phyloP scores from a whole-genome alignment of 2,113 vertebrate species.

The Eudyptes chrysolophus region DNA sequence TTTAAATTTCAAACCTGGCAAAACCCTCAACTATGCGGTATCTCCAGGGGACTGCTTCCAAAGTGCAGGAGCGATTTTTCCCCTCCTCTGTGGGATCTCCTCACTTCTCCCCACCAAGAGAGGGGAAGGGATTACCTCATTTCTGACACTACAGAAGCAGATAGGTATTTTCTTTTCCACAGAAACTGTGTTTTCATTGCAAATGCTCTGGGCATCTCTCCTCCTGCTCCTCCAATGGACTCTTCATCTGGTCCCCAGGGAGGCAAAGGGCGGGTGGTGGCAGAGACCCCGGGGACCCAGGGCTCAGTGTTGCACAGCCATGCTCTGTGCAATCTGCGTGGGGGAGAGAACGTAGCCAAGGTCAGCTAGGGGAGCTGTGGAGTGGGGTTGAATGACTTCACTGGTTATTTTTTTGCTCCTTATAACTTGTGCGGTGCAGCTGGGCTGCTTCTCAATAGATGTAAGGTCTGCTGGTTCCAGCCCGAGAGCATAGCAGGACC shows the following conservation, averaged over 20 bases:
- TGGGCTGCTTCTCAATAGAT: neutral
- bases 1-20: neutral
- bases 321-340: accelerated
- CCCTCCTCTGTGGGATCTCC: neutral
- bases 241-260: neutral
- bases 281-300: neutral
- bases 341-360: accelerated
- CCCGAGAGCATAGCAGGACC: neutral
- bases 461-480: neutral
- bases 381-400: neutral
- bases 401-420: neutral
- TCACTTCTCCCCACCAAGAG: neutral
- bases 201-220: neutral
- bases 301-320: accelerated
- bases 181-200: neutral
- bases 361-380: accelerated
- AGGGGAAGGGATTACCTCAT: neutral
- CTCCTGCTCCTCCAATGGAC: accelerated
- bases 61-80: neutral
- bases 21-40: accelerated
- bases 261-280: accelerated
- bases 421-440: neutral
- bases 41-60: neutral
- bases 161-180: neutral
- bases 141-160: neutral